Conservation (phyloP, 2,113 vertebrate genomes). For the Xiphophorus hellerii region DNA sequence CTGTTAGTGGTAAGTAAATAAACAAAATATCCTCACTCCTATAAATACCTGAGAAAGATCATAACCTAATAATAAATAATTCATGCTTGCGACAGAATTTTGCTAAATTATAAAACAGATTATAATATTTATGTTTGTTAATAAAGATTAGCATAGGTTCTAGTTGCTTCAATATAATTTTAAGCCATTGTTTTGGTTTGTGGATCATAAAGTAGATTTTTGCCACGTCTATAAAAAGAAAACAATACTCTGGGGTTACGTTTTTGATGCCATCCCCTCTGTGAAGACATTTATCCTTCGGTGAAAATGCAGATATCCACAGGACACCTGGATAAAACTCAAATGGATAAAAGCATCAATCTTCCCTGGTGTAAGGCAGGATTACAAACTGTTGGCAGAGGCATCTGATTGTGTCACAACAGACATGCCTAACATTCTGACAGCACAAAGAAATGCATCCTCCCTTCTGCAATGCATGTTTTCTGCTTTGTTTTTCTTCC, state of each 20-base stretch:
- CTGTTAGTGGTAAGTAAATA: not conserved
- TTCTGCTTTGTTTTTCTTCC: conserved; percentile 15
- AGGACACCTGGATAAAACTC: conserved; percentile 37
- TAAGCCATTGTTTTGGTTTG: no score
- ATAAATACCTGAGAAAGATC: not conserved
- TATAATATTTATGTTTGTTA: no score
- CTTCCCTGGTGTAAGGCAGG: conserved; percentile 20
- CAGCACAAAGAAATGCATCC: conserved; percentile 27
- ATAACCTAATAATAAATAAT: not conserved
- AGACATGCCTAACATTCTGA: conserved; percentile 38
- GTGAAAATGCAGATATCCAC: conserved; percentile 30
- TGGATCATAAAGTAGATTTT: not conserved
- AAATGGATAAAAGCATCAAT: conserved; percentile 13
- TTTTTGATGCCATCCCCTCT: conserved; percentile 17
- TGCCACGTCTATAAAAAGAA: not conserved
- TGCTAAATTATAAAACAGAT: no score
- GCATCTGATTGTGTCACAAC: conserved; percentile 27
- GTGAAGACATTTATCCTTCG: conserved; percentile 45
- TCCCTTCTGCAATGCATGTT: not conserved
- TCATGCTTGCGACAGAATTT: not conserved
- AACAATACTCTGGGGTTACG: conserved; percentile 27
- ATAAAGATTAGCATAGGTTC: no score
- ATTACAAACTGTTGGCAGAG: conserved; percentile 36
- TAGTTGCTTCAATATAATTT: no score
- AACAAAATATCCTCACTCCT: not conserved